A percentile compares a stretch with the other conserved stretches of the same genome.
These are phyloP conservation scores for Prionace glauca DNA, from an alignment of 2,797 vertebrate genomes.

Conservation along the genomic window DNA sequence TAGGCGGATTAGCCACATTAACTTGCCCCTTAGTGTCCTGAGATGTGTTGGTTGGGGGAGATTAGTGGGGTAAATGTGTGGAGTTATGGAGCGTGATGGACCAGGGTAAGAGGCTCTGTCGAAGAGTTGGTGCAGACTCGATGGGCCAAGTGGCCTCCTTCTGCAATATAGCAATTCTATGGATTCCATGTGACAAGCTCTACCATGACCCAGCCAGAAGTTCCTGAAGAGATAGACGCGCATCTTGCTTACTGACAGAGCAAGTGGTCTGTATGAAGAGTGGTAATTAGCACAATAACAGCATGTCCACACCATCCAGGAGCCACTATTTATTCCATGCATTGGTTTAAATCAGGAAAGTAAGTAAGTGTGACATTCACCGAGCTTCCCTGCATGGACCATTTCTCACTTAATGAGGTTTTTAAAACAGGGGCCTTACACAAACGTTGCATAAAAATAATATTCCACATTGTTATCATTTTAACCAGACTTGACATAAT, in stretches of 20 bases:
- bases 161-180: too few species aligned
- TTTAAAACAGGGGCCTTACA: conserved; percentile 72
- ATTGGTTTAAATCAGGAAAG: conserved; percentile 47
- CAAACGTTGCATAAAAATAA: conserved; percentile 96
- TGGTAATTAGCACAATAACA: conserved; percentile 78
- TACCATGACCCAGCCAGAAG: background rate
- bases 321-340: conserved; percentile 50
- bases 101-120: too few species aligned
- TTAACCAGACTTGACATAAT: conserved; percentile 94
- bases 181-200: background rate
- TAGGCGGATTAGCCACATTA: too few species aligned
- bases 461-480: conserved; percentile 83
- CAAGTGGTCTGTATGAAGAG: background rate
- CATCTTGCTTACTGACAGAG: background rate
- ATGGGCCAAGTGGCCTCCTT: too few species aligned
- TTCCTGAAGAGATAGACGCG: background rate
- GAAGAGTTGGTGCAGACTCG: too few species aligned
- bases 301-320: conserved; percentile 62
- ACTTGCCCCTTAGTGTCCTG: too few species aligned
- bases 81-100: too few species aligned
- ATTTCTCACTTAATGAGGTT: conserved; percentile 82
- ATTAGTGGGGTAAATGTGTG: too few species aligned
- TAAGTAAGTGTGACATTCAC: conserved; percentile 55
- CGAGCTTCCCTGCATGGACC: conserved; percentile 55
- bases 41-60: too few species aligned